A percentile compares a stretch with the other conserved stretches of the same genome.
Evolutionary conservation across 2,113 vertebrate genomes (phyloP).

Genomic region (Noturus placidus): DNA sequence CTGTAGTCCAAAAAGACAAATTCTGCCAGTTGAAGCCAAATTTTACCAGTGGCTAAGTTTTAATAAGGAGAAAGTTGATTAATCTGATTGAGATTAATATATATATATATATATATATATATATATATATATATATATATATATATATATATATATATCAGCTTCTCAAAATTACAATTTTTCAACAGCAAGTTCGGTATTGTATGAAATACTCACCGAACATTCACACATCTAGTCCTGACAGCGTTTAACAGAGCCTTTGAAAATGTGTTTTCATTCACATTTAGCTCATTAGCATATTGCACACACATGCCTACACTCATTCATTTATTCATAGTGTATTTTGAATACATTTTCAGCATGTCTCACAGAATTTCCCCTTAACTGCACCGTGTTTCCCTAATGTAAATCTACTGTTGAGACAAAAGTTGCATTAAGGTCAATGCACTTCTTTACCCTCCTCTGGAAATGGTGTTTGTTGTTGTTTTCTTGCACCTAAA

Average conservation of each 20-base stretch:
- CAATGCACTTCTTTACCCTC: background rate
- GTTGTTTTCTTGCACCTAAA: background rate
- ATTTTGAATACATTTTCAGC: background rate
- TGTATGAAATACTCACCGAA: background rate
- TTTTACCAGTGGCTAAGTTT: background rate
- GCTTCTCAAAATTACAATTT: background rate
- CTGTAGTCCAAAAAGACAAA: background rate
- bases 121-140: too few species aligned
- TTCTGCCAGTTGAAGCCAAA: background rate
- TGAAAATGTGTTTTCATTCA: background rate
- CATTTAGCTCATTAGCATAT: background rate
- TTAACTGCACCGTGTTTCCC: background rate
- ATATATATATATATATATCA: too few species aligned
- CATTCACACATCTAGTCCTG: background rate
- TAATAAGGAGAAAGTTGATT: background rate
- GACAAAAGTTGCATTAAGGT: background rate
- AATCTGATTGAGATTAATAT: too few species aligned
- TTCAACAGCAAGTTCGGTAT: background rate
- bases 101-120: too few species aligned
- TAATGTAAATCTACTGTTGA: background rate
- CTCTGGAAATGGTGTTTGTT: background rate
- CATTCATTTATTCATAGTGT: background rate
- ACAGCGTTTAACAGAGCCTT: background rate
- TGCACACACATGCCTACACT: background rate
- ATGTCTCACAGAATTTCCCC: background rate